These are phyloP conservation scores for Perca fluviatilis DNA, from an alignment of 2,113 vertebrate genomes.

Conservation along the genomic window DNA sequence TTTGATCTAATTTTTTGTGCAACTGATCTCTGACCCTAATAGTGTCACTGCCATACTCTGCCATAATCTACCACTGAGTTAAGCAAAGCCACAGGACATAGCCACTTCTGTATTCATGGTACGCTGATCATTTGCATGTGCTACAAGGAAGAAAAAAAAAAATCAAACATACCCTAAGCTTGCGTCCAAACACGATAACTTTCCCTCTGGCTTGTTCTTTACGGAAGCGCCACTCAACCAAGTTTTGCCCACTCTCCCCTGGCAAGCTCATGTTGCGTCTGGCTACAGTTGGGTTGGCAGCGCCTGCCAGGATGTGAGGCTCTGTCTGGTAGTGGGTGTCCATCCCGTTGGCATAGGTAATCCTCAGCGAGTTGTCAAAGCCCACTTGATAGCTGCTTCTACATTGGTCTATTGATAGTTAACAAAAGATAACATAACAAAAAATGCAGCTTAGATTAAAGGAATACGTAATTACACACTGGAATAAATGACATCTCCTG, in stretches of 20 bases:
- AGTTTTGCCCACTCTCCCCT: slow-evolving; percentile 94
- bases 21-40: neutral
- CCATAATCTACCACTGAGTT: neutral
- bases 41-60: neutral
- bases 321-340: slow-evolving; percentile 97
- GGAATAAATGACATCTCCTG: neutral
- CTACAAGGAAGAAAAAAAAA: neutral
- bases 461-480: neutral
- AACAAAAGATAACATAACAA: slow-evolving; percentile 11
- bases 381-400: slow-evolving; percentile 96
- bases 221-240: slow-evolving; percentile 98
- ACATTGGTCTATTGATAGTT: slow-evolving; percentile 89
- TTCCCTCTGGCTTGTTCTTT: slow-evolving; percentile 96
- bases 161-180: slow-evolving; percentile 89
- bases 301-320: slow-evolving; percentile 94
- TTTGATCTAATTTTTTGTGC: neutral
- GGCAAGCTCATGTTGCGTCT: slow-evolving; percentile 97
- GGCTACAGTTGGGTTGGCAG: slow-evolving; percentile 94
- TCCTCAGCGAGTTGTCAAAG: slow-evolving; percentile 93
- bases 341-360: slow-evolving; percentile 95
- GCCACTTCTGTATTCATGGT: neutral
- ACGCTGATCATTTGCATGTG: neutral
- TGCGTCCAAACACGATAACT: slow-evolving; percentile 96
- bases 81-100: slow-evolving; percentile 9
- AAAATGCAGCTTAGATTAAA: slow-evolving; percentile 6